phyloP scores from a whole-genome alignment of 2,113 vertebrate genomes.

The human region GRCh38 chrX:96302001-96302500 shows the following conservation, averaged over 20 bases:
- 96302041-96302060: neutral
- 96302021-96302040: neutral
- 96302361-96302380: neutral
- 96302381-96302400: neutral
- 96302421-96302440: neutral
- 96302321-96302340: neutral
- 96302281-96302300: neutral
- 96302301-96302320: neutral
- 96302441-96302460: neutral
- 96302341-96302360: neutral
- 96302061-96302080: neutral
- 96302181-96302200: neutral
- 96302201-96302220: neutral
- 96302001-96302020: neutral
- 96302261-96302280: neutral
- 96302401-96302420: neutral
- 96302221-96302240: neutral
- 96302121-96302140: neutral
- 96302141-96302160: neutral
- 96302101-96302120: neutral
- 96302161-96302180: slow-evolving; percentile 25
- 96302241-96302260: neutral
- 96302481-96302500: neutral
- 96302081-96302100: neutral
- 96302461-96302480: neutral